phyloP scores from a whole-genome alignment of 2,888 invertebrate genomes.

The Eristalinus aeneus region DNA sequence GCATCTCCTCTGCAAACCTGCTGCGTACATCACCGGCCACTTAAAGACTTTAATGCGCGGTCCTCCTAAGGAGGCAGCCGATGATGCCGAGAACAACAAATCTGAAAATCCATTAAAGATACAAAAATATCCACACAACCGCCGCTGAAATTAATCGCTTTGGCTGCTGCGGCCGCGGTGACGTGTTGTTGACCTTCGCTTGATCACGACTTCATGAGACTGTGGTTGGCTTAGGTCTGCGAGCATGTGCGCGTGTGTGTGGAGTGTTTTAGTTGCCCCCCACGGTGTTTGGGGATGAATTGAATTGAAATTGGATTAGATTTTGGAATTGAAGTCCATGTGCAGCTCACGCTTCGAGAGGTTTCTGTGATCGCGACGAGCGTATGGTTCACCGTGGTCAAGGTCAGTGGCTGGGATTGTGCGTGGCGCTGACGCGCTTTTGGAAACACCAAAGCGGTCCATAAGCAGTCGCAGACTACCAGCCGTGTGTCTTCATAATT shows the following conservation, averaged over 20 bases:
- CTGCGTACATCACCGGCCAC: neutral
- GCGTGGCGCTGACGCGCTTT: neutral
- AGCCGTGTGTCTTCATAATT: neutral
- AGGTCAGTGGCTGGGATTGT: neutral
- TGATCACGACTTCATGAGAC: neutral
- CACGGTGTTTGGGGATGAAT: neutral
- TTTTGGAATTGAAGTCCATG: neutral
- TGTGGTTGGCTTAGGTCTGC: neutral
- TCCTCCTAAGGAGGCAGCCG: neutral
- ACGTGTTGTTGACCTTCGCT: neutral
- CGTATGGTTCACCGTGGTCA: neutral
- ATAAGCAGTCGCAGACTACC: too few species aligned
- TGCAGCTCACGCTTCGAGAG: neutral
- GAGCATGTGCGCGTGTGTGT: neutral
- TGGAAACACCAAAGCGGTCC: neutral
- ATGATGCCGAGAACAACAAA: neutral
- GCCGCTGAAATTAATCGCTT: neutral
- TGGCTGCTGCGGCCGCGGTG: neutral
- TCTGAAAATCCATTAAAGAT: neutral
- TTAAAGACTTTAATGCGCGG: neutral
- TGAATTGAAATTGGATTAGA: neutral
- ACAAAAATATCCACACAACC: neutral
- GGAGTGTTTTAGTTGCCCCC: neutral
- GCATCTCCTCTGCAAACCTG: neutral
- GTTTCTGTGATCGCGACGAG: neutral